These are phyloP conservation scores for Amazonetta brasiliensis DNA, from an alignment of 2,797 vertebrate genomes.

Conservation along the genomic window DNA sequence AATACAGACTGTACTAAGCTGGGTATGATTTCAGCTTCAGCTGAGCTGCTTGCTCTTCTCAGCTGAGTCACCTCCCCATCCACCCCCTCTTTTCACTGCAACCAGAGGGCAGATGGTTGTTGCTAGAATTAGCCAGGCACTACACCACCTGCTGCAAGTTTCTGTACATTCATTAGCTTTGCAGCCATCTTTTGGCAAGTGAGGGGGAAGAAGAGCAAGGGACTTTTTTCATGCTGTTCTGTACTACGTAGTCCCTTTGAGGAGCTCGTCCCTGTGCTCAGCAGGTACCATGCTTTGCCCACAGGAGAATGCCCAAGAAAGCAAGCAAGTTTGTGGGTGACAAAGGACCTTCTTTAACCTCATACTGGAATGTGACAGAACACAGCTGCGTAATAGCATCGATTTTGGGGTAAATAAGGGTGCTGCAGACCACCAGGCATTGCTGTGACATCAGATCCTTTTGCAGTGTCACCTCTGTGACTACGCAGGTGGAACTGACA, in stretches of 20 bases:
- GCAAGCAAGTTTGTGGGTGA: neutral
- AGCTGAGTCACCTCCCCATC: slow-evolving; percentile 22
- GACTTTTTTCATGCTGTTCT: neutral
- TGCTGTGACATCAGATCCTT: neutral
- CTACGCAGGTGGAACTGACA: neutral
- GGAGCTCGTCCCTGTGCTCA: neutral
- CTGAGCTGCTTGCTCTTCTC: neutral
- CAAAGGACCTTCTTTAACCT: neutral
- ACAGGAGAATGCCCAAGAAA: neutral
- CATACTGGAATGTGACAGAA: fast-evolving
- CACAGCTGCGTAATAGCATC: neutral
- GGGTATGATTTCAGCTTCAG: neutral
- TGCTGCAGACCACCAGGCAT: neutral
- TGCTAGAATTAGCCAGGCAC: slow-evolving; percentile 12
- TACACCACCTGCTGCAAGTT: neutral
- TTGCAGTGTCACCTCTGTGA: neutral
- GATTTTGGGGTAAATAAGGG: neutral
- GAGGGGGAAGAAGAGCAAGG: neutral
- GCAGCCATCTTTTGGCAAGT: neutral
- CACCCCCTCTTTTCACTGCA: neutral
- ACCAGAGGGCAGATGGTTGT: neutral
- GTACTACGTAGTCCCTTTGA: fast-evolving
- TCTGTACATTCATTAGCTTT: neutral
- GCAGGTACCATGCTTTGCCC: fast-evolving
- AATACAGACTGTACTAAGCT: neutral